Evolutionary conservation across 2,797 vertebrate genomes (phyloP).

Genomic region (Xiphorhynchus erythropygius): DNA sequence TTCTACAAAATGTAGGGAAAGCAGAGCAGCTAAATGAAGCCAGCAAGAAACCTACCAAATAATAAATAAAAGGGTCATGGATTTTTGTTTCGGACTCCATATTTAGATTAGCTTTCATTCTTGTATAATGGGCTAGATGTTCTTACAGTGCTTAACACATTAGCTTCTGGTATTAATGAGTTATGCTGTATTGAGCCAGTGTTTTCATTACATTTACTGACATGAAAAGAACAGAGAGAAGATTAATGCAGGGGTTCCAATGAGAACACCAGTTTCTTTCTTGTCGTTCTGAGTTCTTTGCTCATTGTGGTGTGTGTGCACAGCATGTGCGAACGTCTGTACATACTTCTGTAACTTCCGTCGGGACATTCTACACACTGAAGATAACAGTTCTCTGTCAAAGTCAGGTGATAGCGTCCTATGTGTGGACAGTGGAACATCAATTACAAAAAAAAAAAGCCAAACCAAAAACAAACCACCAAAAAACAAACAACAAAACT

Average conservation of each 20-base stretch:
- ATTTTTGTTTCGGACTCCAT: conserved; percentile 43
- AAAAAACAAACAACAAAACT: no score
- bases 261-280: neutral
- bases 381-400: neutral
- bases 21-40: conserved; percentile 28
- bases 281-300: neutral
- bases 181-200: neutral
- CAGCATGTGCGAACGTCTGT: no score
- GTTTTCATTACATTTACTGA: conserved; percentile 1
- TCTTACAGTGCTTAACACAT: conserved; percentile 33
- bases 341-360: neutral
- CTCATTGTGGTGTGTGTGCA: rapidly evolving
- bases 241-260: neutral
- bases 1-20: conserved; percentile 40
- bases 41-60: conserved; percentile 18
- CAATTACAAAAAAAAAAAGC: neutral
- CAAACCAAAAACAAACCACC: no score
- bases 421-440: neutral
- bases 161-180: conserved; percentile 30
- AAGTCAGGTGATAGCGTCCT: neutral
- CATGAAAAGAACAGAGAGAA: neutral
- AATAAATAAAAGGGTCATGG: neutral
- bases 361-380: neutral
- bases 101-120: conserved; percentile 52
- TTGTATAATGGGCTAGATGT: neutral